Conservation (phyloP, 2,113 vertebrate species). For the Hucho hucho region DNA sequence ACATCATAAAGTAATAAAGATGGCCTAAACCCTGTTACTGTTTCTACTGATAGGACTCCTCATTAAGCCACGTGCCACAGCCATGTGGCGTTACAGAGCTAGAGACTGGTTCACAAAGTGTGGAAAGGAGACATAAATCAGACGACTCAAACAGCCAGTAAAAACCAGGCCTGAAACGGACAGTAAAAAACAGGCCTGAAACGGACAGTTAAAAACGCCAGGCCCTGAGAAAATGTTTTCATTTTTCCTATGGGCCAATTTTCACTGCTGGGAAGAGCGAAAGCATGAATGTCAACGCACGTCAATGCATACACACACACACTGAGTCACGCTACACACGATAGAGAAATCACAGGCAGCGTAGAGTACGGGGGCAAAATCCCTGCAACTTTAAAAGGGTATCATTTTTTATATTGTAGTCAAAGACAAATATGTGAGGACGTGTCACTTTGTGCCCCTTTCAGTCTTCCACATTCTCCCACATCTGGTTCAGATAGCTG, state of each 20-base stretch:
- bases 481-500: slow-evolving; percentile 68
- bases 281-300: slow-evolving; percentile 20
- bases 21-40: slow-evolving; percentile 72
- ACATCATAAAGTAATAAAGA: slow-evolving; percentile 72
- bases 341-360: slow-evolving; percentile 39
- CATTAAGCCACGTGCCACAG: slow-evolving; percentile 70
- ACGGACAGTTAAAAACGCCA: slow-evolving; percentile 63
- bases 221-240: slow-evolving; percentile 69
- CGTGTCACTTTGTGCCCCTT: slow-evolving; percentile 61
- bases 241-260: slow-evolving; percentile 60
- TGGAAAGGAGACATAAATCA: slow-evolving; percentile 77
- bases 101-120: slow-evolving; percentile 46
- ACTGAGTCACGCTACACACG: slow-evolving; percentile 15
- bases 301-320: slow-evolving; percentile 29
- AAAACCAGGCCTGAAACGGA: slow-evolving; percentile 75
- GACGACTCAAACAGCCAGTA: slow-evolving; percentile 79
- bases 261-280: slow-evolving; percentile 47
- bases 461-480: slow-evolving; percentile 56
- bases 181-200: slow-evolving; percentile 72
- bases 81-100: slow-evolving; percentile 68
- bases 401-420: slow-evolving; percentile 68
- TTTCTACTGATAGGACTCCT: slow-evolving; percentile 79
- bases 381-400: slow-evolving; percentile 61
- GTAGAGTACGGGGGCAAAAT: slow-evolving; percentile 48
- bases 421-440: slow-evolving; percentile 63